Conservation (phyloP, 1,140 invertebrate species). For the Doryteuthis pealeii region DNA sequence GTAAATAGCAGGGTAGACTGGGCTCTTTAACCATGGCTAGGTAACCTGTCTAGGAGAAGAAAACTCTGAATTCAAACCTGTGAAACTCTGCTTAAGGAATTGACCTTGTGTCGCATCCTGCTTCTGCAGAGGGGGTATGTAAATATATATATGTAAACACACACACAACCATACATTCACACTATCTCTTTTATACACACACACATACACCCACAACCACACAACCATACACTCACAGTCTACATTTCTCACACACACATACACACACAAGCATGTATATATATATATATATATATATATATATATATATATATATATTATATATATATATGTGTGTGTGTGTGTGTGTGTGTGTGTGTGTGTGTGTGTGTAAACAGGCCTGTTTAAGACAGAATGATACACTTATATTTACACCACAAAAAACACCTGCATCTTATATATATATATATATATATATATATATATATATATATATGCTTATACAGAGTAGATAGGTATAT, state of each 20-base stretch:
- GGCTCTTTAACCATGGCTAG: no score
- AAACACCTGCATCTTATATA: no score
- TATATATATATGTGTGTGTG: background rate
- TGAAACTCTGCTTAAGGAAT: no score
- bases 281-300: background rate
- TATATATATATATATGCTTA: background rate
- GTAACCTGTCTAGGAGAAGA: no score
- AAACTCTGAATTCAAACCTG: no score
- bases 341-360: background rate
- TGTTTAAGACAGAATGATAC: background rate
- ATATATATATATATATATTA: background rate
- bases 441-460: background rate
- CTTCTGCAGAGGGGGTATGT: no score
- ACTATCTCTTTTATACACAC: background rate
- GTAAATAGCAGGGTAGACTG: no score
- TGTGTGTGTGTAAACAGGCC: no score
- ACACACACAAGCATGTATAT: background rate
- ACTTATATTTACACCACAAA: no score
- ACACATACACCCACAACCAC: background rate
- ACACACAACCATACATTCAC: background rate
- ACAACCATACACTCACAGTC: no score
- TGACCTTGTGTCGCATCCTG: no score
- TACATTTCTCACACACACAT: background rate
- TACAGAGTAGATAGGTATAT: background rate
- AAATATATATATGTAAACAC: background rate